phyloP scores from a whole-genome alignment of 2,888 invertebrate species.

The Limnephilus lunatus region DNA sequence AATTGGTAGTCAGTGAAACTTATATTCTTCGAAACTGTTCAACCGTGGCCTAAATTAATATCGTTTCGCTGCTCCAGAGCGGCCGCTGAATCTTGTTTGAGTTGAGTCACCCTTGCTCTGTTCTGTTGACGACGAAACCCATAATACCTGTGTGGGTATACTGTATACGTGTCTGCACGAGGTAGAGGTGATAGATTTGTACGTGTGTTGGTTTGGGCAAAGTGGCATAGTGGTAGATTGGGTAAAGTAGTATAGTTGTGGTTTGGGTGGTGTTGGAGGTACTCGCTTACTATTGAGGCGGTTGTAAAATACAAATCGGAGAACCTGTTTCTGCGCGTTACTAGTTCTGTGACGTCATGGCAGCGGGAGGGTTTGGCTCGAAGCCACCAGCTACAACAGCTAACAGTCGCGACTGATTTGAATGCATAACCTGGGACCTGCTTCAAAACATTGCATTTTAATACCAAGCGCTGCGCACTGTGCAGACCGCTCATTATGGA shows the following conservation, averaged over 20 bases:
- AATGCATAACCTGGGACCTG: conserved; percentile 11
- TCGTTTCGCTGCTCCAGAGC: conserved; percentile 11
- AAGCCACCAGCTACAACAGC: not conserved
- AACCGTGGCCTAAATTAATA: not conserved
- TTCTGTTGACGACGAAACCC: not conserved
- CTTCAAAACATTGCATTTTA: not conserved
- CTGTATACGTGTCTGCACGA: not conserved
- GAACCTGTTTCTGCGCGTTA: conserved; percentile 41
- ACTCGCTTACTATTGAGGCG: conserved; percentile 34
- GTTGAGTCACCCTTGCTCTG: conserved; percentile 27
- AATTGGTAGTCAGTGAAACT: not conserved
- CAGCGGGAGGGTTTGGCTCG: conserved; percentile 18
- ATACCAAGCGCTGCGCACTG: not conserved
- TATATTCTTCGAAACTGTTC: not conserved
- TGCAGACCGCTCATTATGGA: not conserved
- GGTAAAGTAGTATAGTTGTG: not conserved
- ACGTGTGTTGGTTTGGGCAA: not conserved
- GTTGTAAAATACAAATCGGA: conserved; percentile 51
- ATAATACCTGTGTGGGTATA: not conserved
- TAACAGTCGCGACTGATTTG: conserved; percentile 17
- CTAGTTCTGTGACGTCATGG: conserved; percentile 47
- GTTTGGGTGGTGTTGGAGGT: not conserved
- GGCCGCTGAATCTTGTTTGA: not conserved
- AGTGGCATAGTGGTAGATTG: not conserved
- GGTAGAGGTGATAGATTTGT: not conserved